Evolutionary conservation across 1,140 invertebrate species (phyloP).

Genomic region (Eriosoma lanigerum): DNA sequence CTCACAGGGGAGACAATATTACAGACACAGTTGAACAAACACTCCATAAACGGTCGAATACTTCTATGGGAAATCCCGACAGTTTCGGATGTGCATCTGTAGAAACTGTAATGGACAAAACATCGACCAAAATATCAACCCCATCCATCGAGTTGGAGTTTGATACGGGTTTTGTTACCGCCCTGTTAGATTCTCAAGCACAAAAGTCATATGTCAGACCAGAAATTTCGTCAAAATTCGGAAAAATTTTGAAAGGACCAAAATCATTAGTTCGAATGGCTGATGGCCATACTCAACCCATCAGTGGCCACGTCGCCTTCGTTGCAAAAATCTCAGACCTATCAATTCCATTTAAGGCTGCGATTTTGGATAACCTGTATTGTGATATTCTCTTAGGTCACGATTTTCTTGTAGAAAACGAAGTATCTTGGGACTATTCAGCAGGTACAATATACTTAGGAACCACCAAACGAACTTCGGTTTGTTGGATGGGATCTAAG

Average conservation of each 20-base stretch:
- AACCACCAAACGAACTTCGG: neutral
- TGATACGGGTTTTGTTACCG: neutral
- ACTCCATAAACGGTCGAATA: neutral
- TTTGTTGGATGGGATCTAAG: neutral
- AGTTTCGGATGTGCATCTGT: neutral
- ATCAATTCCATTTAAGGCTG: neutral
- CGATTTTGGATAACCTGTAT: conserved; percentile 1
- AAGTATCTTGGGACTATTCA: neutral
- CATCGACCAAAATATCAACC: neutral
- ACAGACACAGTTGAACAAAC: neutral
- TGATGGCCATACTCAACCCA: neutral
- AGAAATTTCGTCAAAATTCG: neutral
- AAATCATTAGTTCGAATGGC: conserved; percentile 1
- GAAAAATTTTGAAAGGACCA: neutral
- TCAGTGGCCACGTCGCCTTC: neutral
- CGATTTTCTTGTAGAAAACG: conserved; percentile 10
- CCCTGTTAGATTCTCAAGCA: neutral
- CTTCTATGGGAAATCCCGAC: neutral
- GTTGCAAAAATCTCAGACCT: neutral
- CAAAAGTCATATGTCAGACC: neutral
- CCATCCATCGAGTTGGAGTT: neutral
- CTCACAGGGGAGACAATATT: neutral
- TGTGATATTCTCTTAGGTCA: neutral
- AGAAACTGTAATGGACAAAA: neutral
- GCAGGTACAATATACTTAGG: neutral